These are phyloP conservation scores for Furnarius figulus DNA, from an alignment of 2,113 vertebrate species.

Conservation along the genomic window DNA sequence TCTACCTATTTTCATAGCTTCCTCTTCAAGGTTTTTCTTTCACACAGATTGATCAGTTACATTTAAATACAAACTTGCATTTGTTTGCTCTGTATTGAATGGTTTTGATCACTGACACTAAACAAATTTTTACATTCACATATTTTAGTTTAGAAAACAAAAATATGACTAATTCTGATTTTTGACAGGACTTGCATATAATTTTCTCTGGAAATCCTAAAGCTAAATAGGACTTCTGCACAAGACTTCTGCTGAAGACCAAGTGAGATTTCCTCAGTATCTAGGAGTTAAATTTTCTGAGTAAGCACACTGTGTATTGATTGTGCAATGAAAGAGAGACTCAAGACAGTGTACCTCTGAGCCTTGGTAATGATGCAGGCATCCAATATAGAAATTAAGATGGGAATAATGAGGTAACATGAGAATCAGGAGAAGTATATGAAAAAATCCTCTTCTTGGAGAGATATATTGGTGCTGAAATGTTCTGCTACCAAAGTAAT, in stretches of 20 bases:
- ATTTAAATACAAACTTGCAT: not conserved
- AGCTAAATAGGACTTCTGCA: not conserved
- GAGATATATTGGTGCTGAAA: not conserved
- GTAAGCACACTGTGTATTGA: not conserved
- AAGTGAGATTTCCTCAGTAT: not conserved
- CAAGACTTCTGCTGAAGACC: not conserved
- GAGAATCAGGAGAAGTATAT: not conserved
- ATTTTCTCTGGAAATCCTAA: not conserved
- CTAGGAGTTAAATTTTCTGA: not conserved
- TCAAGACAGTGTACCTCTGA: not conserved
- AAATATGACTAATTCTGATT: not conserved
- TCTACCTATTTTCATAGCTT: not conserved
- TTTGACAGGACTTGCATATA: not conserved
- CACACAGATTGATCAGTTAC: not conserved
- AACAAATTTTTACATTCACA: not conserved
- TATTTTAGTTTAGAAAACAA: not conserved
- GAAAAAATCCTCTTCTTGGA: not conserved
- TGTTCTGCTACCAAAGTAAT: not conserved
- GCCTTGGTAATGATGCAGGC: not conserved
- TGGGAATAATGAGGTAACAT: not conserved
- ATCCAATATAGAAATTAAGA: not conserved
- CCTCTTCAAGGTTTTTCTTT: not conserved
- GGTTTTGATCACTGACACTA: not conserved
- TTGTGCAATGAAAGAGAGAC: not conserved
- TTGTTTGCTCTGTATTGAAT: not conserved